Percentiles rank a stretch among this genome's conserved stretches.
These are phyloP conservation scores for Glossophaga mutica DNA, from an alignment of 2,797 vertebrate species.

Conservation along the genomic window DNA sequence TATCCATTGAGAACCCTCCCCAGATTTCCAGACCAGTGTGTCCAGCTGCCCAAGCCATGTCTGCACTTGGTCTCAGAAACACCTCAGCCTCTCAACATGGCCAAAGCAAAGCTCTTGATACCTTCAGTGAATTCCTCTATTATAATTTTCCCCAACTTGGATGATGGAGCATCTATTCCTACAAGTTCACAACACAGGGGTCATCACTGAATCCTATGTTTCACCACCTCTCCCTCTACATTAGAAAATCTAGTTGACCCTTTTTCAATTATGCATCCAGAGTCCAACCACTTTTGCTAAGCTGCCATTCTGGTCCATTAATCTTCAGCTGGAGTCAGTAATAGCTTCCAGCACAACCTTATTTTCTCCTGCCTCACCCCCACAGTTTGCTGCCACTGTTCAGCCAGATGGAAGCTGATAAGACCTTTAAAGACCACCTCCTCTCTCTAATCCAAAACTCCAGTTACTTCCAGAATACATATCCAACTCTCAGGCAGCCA, in stretches of 20 bases:
- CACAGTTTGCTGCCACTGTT: neutral
- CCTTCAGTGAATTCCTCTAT: neutral
- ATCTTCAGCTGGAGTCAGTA: neutral
- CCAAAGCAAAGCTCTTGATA: neutral
- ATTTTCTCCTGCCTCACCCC: neutral
- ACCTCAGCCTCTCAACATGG: neutral
- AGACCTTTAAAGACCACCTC: neutral
- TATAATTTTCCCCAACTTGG: neutral
- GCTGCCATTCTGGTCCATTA: neutral
- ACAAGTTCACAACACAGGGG: neutral
- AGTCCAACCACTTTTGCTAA: neutral
- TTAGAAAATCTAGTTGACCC: neutral
- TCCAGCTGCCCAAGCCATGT: neutral
- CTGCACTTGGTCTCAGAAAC: neutral
- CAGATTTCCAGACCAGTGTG: neutral
- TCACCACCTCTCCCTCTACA: neutral
- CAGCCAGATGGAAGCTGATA: neutral
- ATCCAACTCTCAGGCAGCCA: neutral
- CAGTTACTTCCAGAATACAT: neutral
- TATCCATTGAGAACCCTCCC: neutral
- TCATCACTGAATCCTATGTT: neutral
- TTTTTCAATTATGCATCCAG: neutral
- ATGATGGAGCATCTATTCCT: neutral
- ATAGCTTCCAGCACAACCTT: neutral
- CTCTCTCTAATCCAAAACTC: neutral